Conservation (phyloP, 2,113 vertebrate species). For the Nibea albiflora region DNA sequence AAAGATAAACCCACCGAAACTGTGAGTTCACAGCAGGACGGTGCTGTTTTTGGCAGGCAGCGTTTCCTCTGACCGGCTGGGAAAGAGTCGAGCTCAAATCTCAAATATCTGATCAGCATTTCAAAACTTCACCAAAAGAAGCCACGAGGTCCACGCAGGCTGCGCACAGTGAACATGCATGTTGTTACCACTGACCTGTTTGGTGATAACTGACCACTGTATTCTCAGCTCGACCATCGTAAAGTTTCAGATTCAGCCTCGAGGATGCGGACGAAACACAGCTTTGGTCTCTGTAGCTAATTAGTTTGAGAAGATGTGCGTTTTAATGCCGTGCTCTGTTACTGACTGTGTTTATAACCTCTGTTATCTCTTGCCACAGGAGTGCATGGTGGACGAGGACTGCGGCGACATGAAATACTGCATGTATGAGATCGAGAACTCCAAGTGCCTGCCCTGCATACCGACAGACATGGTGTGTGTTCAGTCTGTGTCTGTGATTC, state of each 20-base stretch:
- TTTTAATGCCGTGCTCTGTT: not conserved
- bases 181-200: not conserved
- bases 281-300: too few species aligned
- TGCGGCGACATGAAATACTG: constrained; percentile 89
- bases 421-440: constrained; percentile 87
- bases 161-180: not conserved
- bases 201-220: not conserved
- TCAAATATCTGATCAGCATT: constrained; percentile 5
- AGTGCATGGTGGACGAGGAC: constrained; percentile 95
- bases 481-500: not conserved
- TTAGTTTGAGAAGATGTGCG: not conserved
- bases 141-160: too few species aligned
- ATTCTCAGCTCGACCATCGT: not conserved
- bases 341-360: not conserved
- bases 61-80: constrained; percentile 24
- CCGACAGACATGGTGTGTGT: constrained; percentile 83
- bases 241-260: not conserved
- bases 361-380: constrained; percentile 77
- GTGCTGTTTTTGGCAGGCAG: constrained; percentile 22
- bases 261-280: too few species aligned
- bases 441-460: constrained; percentile 90
- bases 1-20: not conserved
- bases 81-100: not conserved
- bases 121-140: not conserved
- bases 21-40: not conserved